Evolutionary conservation across 1,140 invertebrate species (phyloP).

Genomic region (Micrasema longulum): DNA sequence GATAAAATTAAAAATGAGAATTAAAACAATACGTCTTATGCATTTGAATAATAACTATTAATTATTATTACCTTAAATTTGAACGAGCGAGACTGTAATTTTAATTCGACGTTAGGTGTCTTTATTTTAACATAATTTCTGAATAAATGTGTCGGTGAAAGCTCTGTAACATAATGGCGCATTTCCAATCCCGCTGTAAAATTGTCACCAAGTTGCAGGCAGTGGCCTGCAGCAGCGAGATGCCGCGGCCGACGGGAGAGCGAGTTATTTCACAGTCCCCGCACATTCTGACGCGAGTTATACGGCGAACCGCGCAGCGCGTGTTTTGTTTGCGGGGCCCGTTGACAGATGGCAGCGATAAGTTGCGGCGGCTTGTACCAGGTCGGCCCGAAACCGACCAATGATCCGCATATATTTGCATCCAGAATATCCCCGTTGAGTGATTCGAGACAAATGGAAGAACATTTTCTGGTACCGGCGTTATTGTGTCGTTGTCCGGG

Average conservation of each 20-base stretch:
- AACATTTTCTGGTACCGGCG: slow-evolving; percentile 18
- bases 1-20: no score
- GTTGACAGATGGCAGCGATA: slow-evolving; percentile 38
- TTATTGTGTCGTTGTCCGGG: slow-evolving; percentile 31
- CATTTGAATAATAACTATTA: no score
- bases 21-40: no score
- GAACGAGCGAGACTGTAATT: no score
- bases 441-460: slow-evolving; percentile 37
- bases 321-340: slow-evolving; percentile 31
- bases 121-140: no score
- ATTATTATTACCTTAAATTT: no score
- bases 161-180: no score
- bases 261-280: slow-evolving; percentile 11
- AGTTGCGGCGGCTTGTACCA: slow-evolving; percentile 26
- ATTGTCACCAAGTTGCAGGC: slow-evolving; percentile 8
- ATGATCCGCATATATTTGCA: slow-evolving; percentile 41
- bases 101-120: no score
- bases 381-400: slow-evolving; percentile 30
- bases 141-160: no score
- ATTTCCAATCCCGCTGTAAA: background rate
- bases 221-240: background rate
- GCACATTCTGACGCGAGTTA: slow-evolving; percentile 19
- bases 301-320: background rate
- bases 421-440: slow-evolving; percentile 36
- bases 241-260: slow-evolving; percentile 3